phyloP scores from a whole-genome alignment of 2,888 invertebrate genomes.

The Dasypolia templi region DNA sequence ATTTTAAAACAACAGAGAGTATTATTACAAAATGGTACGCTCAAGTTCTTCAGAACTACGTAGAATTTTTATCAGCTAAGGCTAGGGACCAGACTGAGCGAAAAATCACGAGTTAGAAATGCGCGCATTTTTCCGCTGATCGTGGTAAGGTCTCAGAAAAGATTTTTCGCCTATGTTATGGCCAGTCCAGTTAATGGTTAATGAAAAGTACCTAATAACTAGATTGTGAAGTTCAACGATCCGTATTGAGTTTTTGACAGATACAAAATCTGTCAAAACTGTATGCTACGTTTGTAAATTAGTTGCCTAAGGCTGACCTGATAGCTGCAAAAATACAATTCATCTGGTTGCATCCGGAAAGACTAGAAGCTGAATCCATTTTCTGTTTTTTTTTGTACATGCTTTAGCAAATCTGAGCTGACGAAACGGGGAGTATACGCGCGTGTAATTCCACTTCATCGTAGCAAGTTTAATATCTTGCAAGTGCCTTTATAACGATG shows the following conservation, averaged over 20 bases:
- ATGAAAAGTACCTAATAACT: neutral
- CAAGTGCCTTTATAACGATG: neutral
- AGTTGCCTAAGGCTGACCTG: neutral
- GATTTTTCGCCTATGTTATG: too few relatives aligned
- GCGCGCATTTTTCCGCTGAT: neutral
- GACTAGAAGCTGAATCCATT: neutral
- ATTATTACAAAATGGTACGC: conserved; percentile 24
- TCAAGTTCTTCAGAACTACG: neutral
- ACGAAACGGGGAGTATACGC: too few relatives aligned
- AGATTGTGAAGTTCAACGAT: neutral
- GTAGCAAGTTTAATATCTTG: neutral
- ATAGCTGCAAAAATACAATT: neutral
- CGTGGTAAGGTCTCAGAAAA: neutral
- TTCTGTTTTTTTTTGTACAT: too few relatives aligned
- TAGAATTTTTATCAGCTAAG: conserved; percentile 7
- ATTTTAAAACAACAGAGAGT: conserved; percentile 22
- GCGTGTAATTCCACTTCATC: too few relatives aligned
- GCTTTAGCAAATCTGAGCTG: neutral
- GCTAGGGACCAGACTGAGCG: neutral
- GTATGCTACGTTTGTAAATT: neutral
- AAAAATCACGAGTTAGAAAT: neutral
- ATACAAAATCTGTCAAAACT: neutral
- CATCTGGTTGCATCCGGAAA: neutral
- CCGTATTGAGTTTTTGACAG: neutral
- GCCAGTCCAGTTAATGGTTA: neutral